Percentiles rank a stretch among this genome's conserved stretches.
Conservation (phyloP, 1,140 invertebrate genomes). For the Euura saliciscinereae region DNA sequence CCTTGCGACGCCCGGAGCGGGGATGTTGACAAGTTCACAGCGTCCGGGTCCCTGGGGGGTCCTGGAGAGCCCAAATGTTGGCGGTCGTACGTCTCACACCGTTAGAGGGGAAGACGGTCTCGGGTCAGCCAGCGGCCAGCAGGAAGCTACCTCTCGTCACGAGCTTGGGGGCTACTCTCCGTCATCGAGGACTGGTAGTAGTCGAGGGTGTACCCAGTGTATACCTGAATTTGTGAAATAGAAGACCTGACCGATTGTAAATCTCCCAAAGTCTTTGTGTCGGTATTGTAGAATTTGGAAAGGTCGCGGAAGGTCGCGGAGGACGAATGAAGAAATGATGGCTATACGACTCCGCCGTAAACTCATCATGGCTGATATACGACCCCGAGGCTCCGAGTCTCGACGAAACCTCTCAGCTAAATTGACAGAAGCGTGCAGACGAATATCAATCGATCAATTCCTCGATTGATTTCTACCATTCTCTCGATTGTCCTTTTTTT, state of each 20-base stretch:
- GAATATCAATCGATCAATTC: too few relatives aligned
- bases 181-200: too few relatives aligned
- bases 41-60: not conserved
- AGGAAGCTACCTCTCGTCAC: too few relatives aligned
- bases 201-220: too few relatives aligned
- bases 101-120: not conserved
- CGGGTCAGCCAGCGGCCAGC: not conserved
- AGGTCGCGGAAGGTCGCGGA: not conserved
- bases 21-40: slow-evolving; percentile 7
- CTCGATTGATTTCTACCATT: too few relatives aligned
- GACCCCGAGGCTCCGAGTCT: not conserved
- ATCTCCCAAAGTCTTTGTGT: not conserved
- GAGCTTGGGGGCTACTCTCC: too few relatives aligned
- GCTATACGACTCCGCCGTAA: not conserved
- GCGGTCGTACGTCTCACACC: not conserved
- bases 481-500: too few relatives aligned
- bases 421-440: not conserved
- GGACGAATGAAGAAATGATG: not conserved
- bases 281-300: not conserved
- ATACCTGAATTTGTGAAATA: too few relatives aligned
- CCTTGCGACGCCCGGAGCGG: not conserved
- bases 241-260: not conserved
- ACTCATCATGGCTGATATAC: slow-evolving; percentile 5
- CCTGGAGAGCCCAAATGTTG: not conserved
- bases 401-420: not conserved